Evolutionary conservation across 2,888 invertebrate species (phyloP), one percentile per base, ranked within the genome.

Genomic region (Eilema depressum): DNA sequence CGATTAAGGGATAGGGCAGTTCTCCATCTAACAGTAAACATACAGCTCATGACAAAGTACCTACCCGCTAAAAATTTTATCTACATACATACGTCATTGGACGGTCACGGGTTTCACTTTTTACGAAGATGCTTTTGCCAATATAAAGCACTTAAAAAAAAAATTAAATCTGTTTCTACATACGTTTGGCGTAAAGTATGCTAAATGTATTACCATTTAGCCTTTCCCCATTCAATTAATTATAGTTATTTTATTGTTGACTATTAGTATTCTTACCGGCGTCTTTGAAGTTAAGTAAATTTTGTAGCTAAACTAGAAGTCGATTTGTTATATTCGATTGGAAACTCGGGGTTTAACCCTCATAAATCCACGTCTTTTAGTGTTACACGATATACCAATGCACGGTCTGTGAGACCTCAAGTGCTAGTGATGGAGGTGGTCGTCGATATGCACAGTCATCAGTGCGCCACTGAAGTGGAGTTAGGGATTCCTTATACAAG

Each of bases 191-290:
- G 33, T 71, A 73, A 63, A 75, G 61, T 79, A 80, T 63, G 53
- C 73, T 82, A 73, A 77, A 14, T n/a, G 64, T 76, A 65, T 69
- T 68, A 7, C 1, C 17, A 56, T 65, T 60, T 64, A 79, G 73
- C 73, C 77, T 82, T 77, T 81, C 74, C 72, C 66, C 69, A 64
- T 57, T 56, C 71, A 59, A 77, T 80, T 78, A 77, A 83, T 80
- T 81, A 81, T 71, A 68, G 73, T 64, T 68, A 72, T 70, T 78
- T 80, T 79, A 76, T 82, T 79, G 74, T 80, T 75, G 75, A 69
- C 74, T 73, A 63, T 74, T 61, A 70, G 37, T 25, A 75, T 75
- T 75, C 73, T 7, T n/a, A 30, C 26, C 82, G 82, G 74, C 47
- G 14, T 69, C 68, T 81, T 82, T 82, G 75, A 82, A 71, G 63